Evolutionary conservation across 1,140 invertebrate species (phyloP).

Genomic region (Penaeus japonicus): DNA sequence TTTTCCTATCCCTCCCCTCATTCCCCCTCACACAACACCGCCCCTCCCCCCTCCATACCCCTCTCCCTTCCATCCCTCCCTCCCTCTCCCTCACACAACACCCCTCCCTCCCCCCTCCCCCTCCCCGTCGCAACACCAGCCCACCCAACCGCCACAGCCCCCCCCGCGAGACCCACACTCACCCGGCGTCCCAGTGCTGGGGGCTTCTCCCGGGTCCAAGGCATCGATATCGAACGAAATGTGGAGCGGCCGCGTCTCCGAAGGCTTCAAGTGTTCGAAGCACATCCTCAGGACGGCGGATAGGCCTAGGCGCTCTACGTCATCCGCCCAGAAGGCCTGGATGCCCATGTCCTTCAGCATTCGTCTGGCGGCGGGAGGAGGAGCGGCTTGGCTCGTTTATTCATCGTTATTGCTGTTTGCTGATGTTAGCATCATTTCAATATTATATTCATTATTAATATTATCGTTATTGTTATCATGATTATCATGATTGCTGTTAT

Average conservation of each 20-base stretch:
- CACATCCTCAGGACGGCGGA: conserved; percentile 65
- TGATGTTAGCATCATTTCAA: too few relatives aligned
- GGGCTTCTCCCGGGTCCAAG: conserved; percentile 82
- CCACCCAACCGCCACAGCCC: not conserved
- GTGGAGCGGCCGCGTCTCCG: conserved; percentile 78
- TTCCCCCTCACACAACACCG: not conserved
- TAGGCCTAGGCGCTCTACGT: conserved; percentile 81
- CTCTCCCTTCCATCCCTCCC: not conserved
- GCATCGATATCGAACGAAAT: conserved; percentile 94
- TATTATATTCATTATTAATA: too few relatives aligned
- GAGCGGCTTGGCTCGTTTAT: not conserved
- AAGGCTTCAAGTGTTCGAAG: conserved; percentile 74
- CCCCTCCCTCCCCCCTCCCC: not conserved
- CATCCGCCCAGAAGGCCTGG: conserved; percentile 82
- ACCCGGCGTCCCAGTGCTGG: conserved; percentile 87
- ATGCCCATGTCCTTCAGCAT: conserved; percentile 76
- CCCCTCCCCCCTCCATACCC: not conserved
- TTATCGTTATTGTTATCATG: too few relatives aligned
- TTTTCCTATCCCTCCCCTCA: not conserved
- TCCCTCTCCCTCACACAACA: not conserved
- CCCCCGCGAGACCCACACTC: conserved; percentile 24
- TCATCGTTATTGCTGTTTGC: not conserved
- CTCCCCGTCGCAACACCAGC: not conserved
- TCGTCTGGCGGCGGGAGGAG: conserved; percentile 6
- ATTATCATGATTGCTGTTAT: too few relatives aligned